Conservation (phyloP, 2,113 vertebrate species). For the Tychaedon coryphoeus region DNA sequence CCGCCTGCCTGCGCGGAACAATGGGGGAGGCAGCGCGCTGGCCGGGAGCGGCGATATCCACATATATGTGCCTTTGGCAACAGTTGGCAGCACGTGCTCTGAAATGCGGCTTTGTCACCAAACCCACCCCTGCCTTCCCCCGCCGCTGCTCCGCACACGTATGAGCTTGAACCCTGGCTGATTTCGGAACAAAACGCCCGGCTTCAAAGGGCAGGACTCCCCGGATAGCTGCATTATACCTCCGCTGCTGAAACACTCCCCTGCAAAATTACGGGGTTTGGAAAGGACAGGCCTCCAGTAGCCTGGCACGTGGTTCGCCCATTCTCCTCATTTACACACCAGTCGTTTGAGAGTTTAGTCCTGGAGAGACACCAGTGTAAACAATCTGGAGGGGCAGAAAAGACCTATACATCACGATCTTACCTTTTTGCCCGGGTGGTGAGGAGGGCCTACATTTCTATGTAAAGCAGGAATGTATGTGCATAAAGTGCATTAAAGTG, state of each 20-base stretch:
- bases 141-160: not conserved
- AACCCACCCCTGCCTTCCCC: not conserved
- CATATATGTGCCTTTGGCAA: constrained; percentile 80
- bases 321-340: not conserved
- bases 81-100: constrained; percentile 90
- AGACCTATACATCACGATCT: not conserved
- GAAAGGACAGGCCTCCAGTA: not conserved
- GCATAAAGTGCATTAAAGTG: not conserved
- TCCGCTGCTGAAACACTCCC: constrained; percentile 28
- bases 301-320: not conserved
- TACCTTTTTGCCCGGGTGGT: not conserved
- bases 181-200: constrained; percentile 27
- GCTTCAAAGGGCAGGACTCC: constrained; percentile 57
- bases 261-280: constrained; percentile 34
- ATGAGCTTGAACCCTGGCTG: constrained; percentile 40
- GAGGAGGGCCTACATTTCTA: not conserved
- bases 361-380: not conserved
- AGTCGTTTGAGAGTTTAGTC: not conserved
- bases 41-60: constrained; percentile 37
- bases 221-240: constrained; percentile 13
- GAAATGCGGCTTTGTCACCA: constrained; percentile 68
- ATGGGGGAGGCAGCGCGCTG: constrained; percentile 60
- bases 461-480: rapidly evolving
- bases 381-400: not conserved
- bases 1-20: constrained; percentile 73